phyloP scores from a whole-genome alignment of 30 jellyfish, hydroid and myxozoan species.

The Turritopsis dohrnii region DNA sequence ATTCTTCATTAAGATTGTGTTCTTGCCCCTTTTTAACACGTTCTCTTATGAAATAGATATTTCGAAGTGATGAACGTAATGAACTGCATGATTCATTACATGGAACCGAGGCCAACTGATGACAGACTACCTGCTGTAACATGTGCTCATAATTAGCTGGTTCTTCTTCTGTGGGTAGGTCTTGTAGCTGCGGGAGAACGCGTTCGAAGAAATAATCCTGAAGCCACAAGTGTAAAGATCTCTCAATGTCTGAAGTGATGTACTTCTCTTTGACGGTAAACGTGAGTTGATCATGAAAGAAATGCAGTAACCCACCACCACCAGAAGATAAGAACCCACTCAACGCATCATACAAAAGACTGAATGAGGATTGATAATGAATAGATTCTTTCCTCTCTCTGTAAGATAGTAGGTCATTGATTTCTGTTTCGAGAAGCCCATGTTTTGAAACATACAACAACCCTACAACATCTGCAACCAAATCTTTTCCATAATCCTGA shows the following conservation, averaged over 20 bases:
- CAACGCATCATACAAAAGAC: background rate
- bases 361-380: background rate
- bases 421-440: background rate
- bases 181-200: background rate
- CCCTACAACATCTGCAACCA: background rate
- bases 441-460: background rate
- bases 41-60: background rate
- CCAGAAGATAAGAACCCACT: background rate
- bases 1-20: conserved; percentile 3
- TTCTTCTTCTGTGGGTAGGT: background rate
- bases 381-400: background rate
- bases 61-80: background rate
- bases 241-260: background rate
- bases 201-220: background rate
- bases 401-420: background rate
- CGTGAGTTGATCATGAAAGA: background rate
- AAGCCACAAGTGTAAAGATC: background rate
- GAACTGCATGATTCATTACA: background rate
- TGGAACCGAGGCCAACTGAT: background rate
- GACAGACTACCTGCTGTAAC: background rate
- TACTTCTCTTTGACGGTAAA: background rate
- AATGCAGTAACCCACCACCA: background rate
- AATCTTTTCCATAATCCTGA: background rate
- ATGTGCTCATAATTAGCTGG: background rate
- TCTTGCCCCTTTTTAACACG: background rate